These are phyloP conservation scores for Emberiza fucata DNA, from an alignment of 2,113 vertebrate genomes.

Conservation along the genomic window DNA sequence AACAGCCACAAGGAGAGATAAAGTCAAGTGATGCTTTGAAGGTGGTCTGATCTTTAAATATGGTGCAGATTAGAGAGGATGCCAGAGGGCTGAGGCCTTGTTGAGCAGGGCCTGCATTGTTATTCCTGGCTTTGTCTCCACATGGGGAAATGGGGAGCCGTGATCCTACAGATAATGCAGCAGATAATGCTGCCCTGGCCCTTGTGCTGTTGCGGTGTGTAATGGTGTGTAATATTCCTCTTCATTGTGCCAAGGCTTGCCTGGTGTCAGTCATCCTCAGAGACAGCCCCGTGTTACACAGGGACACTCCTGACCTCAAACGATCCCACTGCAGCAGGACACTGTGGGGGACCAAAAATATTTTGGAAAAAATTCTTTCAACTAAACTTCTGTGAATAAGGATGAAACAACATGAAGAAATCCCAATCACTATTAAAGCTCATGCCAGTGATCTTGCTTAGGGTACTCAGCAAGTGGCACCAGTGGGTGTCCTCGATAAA, in stretches of 20 bases:
- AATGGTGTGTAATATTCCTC: too few relatives aligned
- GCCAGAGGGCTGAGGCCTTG: neutral
- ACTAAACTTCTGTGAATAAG: neutral
- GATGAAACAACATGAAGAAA: neutral
- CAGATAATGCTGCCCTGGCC: neutral
- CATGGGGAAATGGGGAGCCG: neutral
- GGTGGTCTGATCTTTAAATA: conserved; percentile 50
- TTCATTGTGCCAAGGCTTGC: neutral
- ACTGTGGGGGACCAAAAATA: neutral
- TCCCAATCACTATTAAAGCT: neutral
- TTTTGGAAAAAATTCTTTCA: neutral
- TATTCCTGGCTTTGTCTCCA: neutral
- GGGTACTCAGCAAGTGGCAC: neutral
- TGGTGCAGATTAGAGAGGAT: neutral
- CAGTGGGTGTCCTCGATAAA: neutral
- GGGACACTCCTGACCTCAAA: neutral
- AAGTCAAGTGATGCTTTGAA: conserved; percentile 62
- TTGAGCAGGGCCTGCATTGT: neutral
- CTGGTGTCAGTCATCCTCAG: neutral
- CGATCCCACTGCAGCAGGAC: neutral
- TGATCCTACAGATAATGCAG: neutral
- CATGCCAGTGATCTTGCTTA: neutral
- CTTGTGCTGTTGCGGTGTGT: too few relatives aligned
- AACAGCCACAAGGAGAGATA: conserved; percentile 49
- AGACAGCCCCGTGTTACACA: neutral